Evolutionary conservation across 2,113 vertebrate genomes (phyloP), one percentile per base, ranked within the genome.

Genomic region (Heterotilapia buettikoferi): DNA sequence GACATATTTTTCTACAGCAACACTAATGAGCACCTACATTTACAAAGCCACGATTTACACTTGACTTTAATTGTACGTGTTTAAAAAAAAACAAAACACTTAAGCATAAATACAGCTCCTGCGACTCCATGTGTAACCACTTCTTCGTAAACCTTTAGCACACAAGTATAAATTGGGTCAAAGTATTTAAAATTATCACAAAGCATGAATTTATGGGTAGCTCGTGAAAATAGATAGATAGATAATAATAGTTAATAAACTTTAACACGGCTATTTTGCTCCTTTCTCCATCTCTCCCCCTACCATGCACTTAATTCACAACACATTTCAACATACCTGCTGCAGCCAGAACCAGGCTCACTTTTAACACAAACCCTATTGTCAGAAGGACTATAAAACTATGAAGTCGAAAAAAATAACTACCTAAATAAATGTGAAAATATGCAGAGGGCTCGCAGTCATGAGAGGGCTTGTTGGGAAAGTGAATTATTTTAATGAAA

Each of bases 401-500:
- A 73, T 66, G 71, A 78, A 61, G 87, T 73, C 82, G 45, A 85
- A 82, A 61, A 82, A 59, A 57, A 31, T 76, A 66, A 52, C 61
- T 2, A 82, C 63, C 89, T 89, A 83, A 92, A 90, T 93, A 87
- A 89, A 86, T 82, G 86, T 91, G 83, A 83, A 92, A 88, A 89
- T 86, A 85, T 91, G 85, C 92, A 90, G 88, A 85, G 90, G 86
- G 88, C 63, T 84, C 14, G 82, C 56, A 83, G 82, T 89, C 92
- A 63, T 90, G 92, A 90, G 94, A 89, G 82, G 87, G 90, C 92
- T 90, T 91, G 92, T 92, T 84, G 81, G 29, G 91, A 92, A 89
- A 91, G 87, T 45, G 43, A 92, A 92, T 95, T 88, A 82, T 94
- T 94, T 94, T 91, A 94, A 93, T 94, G 92, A 96, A 96, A 96